Conservation (phyloP, 2,888 invertebrate species). For the Limnephilus auricula region DNA sequence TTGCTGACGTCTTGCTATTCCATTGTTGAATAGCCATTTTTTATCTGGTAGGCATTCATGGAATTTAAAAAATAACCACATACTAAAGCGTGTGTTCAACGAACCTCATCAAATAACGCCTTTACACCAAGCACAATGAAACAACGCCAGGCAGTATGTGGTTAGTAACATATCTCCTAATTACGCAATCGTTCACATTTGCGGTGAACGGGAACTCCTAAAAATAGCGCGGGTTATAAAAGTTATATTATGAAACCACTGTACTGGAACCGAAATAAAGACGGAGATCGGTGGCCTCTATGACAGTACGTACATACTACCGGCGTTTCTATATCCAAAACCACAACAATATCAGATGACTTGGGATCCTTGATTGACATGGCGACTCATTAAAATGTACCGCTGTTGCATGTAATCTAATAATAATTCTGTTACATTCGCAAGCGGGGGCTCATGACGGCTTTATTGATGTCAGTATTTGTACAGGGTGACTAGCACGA, state of each 20-base stretch:
- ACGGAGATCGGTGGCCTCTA: background rate
- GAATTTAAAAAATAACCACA: background rate
- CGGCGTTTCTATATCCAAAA: conserved; percentile 15
- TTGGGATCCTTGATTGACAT: conserved; percentile 41
- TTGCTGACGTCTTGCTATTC: background rate
- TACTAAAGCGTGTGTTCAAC: background rate
- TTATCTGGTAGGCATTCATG: background rate
- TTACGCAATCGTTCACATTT: background rate
- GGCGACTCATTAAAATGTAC: conserved; percentile 40
- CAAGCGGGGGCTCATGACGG: conserved; percentile 12
- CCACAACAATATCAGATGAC: conserved; percentile 52
- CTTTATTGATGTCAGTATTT: conserved; percentile 35
- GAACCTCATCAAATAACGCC: background rate
- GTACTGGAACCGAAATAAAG: conserved; percentile 3
- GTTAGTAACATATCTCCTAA: background rate
- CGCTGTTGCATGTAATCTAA: background rate
- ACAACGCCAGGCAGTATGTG: background rate
- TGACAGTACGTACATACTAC: background rate
- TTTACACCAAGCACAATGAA: background rate
- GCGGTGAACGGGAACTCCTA: background rate
- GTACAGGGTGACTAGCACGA: background rate
- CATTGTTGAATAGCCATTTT: background rate
- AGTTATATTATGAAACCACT: background rate
- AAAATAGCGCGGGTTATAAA: background rate
- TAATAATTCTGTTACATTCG: conserved; percentile 12